Conservation (phyloP, 35 echinoderm and acorn worm genomes). For the Apostichopus japonicus region DNA sequence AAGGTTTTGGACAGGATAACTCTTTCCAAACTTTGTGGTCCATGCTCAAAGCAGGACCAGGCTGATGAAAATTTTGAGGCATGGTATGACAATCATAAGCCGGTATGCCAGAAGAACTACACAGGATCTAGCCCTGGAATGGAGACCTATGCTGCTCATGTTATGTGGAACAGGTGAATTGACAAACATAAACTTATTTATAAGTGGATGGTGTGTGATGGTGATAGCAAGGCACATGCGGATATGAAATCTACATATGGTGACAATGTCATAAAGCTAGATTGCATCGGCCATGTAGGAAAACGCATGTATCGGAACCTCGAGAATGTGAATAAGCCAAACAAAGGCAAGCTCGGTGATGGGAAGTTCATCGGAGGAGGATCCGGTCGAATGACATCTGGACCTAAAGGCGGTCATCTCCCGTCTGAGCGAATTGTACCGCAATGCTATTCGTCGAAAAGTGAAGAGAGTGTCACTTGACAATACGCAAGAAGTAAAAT, state of each 20-base stretch:
- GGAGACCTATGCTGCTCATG: conserved; percentile 9
- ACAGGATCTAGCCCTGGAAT: conserved; percentile 16
- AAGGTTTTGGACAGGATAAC: not conserved
- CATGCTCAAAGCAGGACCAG: not conserved
- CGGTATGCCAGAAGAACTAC: conserved; percentile 27
- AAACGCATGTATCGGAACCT: conserved; percentile 40
- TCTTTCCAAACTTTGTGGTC: too few species aligned
- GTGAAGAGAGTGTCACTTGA: not conserved
- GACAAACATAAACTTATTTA: conserved; percentile 29
- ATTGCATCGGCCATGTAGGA: conserved; percentile 49
- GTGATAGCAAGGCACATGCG: conserved; percentile 45
- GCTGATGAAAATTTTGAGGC: not conserved
- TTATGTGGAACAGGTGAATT: conserved; percentile 1
- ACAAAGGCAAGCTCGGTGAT: not conserved
- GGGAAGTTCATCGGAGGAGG: not conserved
- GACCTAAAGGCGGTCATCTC: conserved; percentile 38
- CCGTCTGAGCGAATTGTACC: conserved; percentile 32
- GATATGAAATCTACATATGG: conserved; percentile 10
- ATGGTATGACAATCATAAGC: not conserved
- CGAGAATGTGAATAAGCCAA: conserved; percentile 24
- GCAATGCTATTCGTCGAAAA: conserved; percentile 53
- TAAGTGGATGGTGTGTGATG: conserved; percentile 55
- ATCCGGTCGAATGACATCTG: conserved; percentile 55
- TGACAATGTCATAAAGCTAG: conserved; percentile 37
- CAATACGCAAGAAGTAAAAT: not conserved